Evolutionary conservation across 2,888 invertebrate species (phyloP), one percentile per base, ranked within the genome.

Genomic region (Clivina fossor): DNA sequence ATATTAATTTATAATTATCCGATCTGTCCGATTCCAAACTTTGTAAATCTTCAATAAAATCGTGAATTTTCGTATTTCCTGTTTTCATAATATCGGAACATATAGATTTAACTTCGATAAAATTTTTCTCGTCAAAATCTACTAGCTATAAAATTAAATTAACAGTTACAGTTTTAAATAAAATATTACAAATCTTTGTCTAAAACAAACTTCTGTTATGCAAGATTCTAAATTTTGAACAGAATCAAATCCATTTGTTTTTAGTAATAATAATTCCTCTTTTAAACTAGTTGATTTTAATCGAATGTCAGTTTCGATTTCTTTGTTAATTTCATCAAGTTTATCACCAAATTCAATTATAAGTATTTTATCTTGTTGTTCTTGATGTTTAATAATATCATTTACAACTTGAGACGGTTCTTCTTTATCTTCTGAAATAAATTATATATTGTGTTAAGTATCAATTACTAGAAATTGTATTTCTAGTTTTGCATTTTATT

Each of bases 11-110:
- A 47, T 65, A 64, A 41, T 63, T 60, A 11, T 67, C 61, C 1
- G 65, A 60, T 46, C 69, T 62, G 4, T 57, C 48, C 38, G 63
- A 61, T 58, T 71, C 70, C 20, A 66, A 33, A 4, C 55, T 40
- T 33, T 62, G 32, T 20, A 68, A 47, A 41, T 58, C 58, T 1
- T 46, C 15, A 28, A 65, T 60, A 41, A 64, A 67, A 7, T 62
- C 53, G 26, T 64, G 61, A 2, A 68, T 58, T 24, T 54, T 56
- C 1, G n/a, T 18, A 11, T 57, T 53, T 24, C 57, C 58, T 22
- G 26, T 60, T 53, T 48, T 46, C 30, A 58, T 58, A 8, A 58
- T 47, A 50, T 56, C 38, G 26, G 41, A 35, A 61, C 56, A 54
- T 19, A 58, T 49, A 37, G 40, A 15, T 48, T 50, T 48, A 50